Evolutionary conservation across 2,113 vertebrate genomes (phyloP), one percentile per base, ranked within the genome.

Genomic region (Mirza zaza): DNA sequence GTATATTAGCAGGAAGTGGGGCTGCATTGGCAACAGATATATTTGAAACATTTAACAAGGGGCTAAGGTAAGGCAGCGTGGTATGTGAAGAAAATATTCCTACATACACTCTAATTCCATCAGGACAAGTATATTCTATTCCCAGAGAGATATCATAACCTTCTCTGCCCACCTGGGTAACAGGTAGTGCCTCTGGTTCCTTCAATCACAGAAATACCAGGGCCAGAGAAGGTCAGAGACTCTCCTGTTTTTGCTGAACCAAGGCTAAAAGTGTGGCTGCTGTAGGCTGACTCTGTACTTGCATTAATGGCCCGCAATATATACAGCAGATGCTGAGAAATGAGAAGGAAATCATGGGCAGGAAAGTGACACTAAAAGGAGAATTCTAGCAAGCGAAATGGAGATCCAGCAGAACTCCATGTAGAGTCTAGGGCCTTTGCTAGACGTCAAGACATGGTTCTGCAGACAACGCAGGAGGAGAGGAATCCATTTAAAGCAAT

Each of bases 321-420:
- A 63, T 95, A 97, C 92, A 97, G 96, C 80, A 36, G 76, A 97
- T 93, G 96, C 83, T 90, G 87, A 97, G 87, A 73, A 96, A 97
- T 96, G 96, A 96, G 82, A 86, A 96, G 95, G 95, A 95, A 97
- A 97, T 97, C 97, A 96, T 93, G 97, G 97, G 96, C 92, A 97
- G 97, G 95, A 93, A 94, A 91, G 94, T 87, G 95, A 98, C 96
- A 97, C 96, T 94, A 90, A 90, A 96, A 92, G 95, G 93, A 96
- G 86, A 94, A 93, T 92, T 90, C 68, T 95, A 70, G 52, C 76
- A 70, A 52, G 76, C 89, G 77, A 76, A 96, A 93, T 77, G 68
- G 42, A 93, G 68, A 71, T 45, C 21, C 27, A 39, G 57, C 36
- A 87, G 79, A 95, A 87, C 39, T 67, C 77, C 57, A 91, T 48